Base-by-base conservation (phyloP, 2,888 invertebrate species). In the Hirtodrosophila duncani region DNA sequence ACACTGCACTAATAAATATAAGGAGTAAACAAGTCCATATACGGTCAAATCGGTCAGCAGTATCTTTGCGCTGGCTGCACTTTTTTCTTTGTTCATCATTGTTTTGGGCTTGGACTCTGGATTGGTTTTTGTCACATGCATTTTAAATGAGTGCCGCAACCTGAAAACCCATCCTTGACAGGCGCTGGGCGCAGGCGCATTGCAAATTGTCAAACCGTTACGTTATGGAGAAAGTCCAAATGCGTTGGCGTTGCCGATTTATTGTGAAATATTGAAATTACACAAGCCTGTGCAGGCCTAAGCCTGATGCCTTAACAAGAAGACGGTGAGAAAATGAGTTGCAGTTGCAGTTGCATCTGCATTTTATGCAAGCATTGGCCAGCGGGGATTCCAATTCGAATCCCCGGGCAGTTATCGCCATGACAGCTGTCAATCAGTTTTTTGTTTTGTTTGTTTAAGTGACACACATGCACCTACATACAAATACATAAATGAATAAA, bases 401-500 rank as follows among this genome's bases (percentile, higher is more conserved):
- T 72, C 80, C 77, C 77, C 62, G 38, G 56, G 80, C 71, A 68
- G 77, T 72, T 81, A 82, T 80, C 82, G 67, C 60, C 77, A 49
- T 81, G 79, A 80, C 79, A 80, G 79, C 82, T 78, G 79, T 82
- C 79, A 80, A 78, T 80, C 71, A 72, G 27, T 46, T 44, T 37
- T 16, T 39, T 34, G 36, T n/a, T n/a, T n/a, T n/a, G n/a, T n/a
- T n/a, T n/a, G n/a, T n/a, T n/a, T n/a, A n/a, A n/a, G n/a, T n/a
- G n/a, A n/a, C n/a, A n/a, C n/a, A n/a, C n/a, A n/a, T n/a, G n/a
- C n/a, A n/a, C n/a, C n/a, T n/a, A 10, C 34, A 18, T 14, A 36
- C n/a, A 33, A 39, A 39, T 36, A 48, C 24, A 21, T 24, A 23
- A 42, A 31, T 23, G 26, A 24, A 20, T 20, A 33, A 36, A 39